Evolutionary conservation across 2,888 invertebrate genomes (phyloP).

Genomic region (Pharmacophagus antenor): DNA sequence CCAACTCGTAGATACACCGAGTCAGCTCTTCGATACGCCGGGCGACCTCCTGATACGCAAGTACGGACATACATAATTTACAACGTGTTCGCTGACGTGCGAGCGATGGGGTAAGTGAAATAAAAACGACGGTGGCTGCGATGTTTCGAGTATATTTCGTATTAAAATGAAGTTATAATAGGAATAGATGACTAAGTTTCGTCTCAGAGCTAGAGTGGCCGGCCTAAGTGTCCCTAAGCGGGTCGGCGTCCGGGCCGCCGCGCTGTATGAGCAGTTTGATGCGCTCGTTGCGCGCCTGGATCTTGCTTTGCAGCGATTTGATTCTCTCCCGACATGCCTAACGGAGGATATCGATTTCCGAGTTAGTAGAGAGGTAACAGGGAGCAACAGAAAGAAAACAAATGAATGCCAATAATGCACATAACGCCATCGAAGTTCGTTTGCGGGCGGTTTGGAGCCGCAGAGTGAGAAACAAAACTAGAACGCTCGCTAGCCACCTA

Average conservation of each 20-base stretch:
- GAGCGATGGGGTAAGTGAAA: slow-evolving; percentile 53
- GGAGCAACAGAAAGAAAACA: slow-evolving; percentile 70
- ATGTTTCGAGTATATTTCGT: slow-evolving; percentile 69
- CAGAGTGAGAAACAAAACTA: slow-evolving; percentile 63
- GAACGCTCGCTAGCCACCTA: slow-evolving; percentile 65
- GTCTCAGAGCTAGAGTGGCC: slow-evolving; percentile 56
- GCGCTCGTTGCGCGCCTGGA: slow-evolving; percentile 92
- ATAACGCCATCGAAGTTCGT: slow-evolving; percentile 31
- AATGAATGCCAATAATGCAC: slow-evolving; percentile 57
- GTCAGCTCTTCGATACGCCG: slow-evolving; percentile 87
- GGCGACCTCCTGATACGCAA: slow-evolving; percentile 85
- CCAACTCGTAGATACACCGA: slow-evolving; percentile 86
- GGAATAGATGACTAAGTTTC: slow-evolving; percentile 59
- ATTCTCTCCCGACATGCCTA: slow-evolving; percentile 93
- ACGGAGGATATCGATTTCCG: slow-evolving; percentile 70
- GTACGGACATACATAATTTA: slow-evolving; percentile 78
- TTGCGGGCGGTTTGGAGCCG: slow-evolving; percentile 50
- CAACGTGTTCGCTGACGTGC: slow-evolving; percentile 56
- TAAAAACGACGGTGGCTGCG: slow-evolving; percentile 66
- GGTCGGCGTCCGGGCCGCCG: slow-evolving; percentile 91
- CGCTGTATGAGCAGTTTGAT: slow-evolving; percentile 93
- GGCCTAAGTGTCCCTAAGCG: slow-evolving; percentile 83
- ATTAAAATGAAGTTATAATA: slow-evolving; percentile 56
- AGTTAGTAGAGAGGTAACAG: slow-evolving; percentile 66
- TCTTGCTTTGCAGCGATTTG: slow-evolving; percentile 92